phyloP scores from a whole-genome alignment of 2,113 vertebrate genomes.

The Rhinolophus sinicus region DNA sequence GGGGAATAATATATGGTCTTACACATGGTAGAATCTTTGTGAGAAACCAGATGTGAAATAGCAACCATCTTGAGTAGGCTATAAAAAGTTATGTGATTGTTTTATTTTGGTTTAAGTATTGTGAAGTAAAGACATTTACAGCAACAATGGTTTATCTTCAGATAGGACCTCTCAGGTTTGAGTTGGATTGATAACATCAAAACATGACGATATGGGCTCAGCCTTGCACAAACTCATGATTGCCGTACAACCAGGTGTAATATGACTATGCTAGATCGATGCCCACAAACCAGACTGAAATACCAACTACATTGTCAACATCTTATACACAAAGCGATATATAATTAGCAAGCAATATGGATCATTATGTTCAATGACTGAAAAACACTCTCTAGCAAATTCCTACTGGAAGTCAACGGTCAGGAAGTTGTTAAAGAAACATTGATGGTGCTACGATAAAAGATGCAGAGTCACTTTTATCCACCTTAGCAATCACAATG shows the following conservation, averaged over 20 bases:
- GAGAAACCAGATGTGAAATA: background rate
- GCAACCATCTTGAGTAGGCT: background rate
- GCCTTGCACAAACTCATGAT: background rate
- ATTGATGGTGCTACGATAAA: accelerated
- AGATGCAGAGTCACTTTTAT: background rate
- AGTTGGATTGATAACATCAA: background rate
- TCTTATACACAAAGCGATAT: background rate
- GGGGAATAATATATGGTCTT: background rate
- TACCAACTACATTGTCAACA: background rate
- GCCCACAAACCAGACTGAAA: background rate
- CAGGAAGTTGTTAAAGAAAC: background rate
- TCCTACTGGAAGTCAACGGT: background rate
- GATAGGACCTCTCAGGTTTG: background rate
- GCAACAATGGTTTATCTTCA: background rate
- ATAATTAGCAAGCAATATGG: background rate
- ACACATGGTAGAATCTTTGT: background rate
- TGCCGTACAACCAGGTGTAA: too few species aligned
- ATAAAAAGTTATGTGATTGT: background rate
- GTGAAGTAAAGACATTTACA: background rate
- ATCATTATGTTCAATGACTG: background rate
- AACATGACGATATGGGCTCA: background rate
- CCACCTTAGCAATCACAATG: accelerated
- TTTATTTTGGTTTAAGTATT: background rate
- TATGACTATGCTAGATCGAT: background rate
- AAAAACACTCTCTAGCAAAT: background rate